Conservation (phyloP, 2,797 vertebrate genomes). For the Aldrovandia affinis region DNA sequence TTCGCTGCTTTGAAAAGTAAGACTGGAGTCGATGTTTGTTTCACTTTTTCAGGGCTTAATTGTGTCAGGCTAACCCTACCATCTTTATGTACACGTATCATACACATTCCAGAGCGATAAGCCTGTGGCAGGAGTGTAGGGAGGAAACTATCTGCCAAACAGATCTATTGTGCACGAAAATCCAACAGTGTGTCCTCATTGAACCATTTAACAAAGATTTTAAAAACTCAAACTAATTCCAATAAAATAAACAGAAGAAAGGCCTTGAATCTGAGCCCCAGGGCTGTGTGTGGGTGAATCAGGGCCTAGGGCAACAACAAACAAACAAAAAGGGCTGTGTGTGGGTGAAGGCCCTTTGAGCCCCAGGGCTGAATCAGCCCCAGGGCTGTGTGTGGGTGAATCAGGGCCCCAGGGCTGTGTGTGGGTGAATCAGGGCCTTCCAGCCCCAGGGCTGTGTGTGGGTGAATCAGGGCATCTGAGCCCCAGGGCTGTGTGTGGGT, state of each 20-base stretch:
- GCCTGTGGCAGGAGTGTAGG: too few species aligned
- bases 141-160: background rate
- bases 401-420: too few species aligned
- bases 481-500: too few species aligned
- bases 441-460: too few species aligned
- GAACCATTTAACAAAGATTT: background rate
- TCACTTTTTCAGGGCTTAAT: background rate
- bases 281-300: too few species aligned
- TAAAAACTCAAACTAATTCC: background rate
- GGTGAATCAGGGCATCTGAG: too few species aligned
- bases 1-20: background rate
- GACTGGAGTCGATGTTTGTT: background rate
- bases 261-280: background rate
- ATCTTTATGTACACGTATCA: background rate
- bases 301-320: too few species aligned
- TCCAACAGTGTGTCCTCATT: background rate
- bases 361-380: too few species aligned
- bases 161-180: background rate
- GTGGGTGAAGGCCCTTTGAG: too few species aligned
- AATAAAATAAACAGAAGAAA: background rate
- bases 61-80: background rate
- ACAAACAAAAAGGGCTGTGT: too few species aligned
- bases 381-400: background rate
- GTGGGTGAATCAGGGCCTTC: too few species aligned
- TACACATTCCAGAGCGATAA: background rate